Evolutionary conservation across 2,888 invertebrate species (phyloP), one percentile per base, ranked within the genome.

Genomic region (Galerucella nymphaeae): DNA sequence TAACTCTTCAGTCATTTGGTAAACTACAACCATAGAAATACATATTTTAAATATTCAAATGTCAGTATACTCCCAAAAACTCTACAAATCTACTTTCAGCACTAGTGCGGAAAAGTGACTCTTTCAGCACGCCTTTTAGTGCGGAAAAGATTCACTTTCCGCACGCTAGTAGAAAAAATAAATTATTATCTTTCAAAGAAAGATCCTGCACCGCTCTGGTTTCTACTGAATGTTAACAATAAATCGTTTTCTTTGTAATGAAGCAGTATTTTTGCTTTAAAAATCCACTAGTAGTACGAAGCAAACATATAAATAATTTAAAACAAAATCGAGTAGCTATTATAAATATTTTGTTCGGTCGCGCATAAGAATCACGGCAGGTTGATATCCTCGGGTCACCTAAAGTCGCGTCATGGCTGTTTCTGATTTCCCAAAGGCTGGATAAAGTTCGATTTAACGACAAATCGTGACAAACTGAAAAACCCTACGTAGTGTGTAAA

Each of bases 401-500:
- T 41, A 50, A 68, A 66, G 74, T 53, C 64, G 66, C 72, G 62
- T 71, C 71, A 66, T 66, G 72, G 75, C 73, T 66, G 68, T 70
- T 80, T 73, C 80, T 84, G 86, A 86, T 86, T 86, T 86, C 86
- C 86, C 86, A 84, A 77, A 84, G 86, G 86, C 80, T 83, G 82
- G 82, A 86, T 86, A 86, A 86, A 86, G 83, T 85, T 86, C 86
- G 86, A 86, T 86, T 86, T 85, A 85, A 85, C 85, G 85, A 85
- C 84, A 83, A 83, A 85, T 86, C 82, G 81, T 84, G 84, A 84
- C 85, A 64, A 57, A 62, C 13, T 57, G 70, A 55, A 69, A 69
- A 69, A 62, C 20, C 41, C 53, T 62, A 20, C 62, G 18, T 58
- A 13, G 53, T 20, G 70, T 59, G 59, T 38, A 38, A 58, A 64